A percentile compares a stretch with the other conserved stretches of the same genome.
These are phyloP conservation scores for Drosophila affinis DNA, from an alignment of 2,888 invertebrate genomes.

Conservation along the genomic window DNA sequence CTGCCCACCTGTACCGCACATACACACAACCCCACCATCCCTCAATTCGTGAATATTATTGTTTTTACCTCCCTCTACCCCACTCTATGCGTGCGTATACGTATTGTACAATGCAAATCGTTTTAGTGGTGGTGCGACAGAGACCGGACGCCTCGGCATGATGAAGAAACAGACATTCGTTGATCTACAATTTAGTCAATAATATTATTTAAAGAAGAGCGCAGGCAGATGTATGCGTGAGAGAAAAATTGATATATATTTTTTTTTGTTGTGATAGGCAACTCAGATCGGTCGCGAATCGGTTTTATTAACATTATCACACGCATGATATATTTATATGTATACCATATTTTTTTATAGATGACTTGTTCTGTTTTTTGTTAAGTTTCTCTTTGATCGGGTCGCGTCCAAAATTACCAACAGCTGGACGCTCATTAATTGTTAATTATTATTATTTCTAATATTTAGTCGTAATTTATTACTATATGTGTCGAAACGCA, in stretches of 20 bases:
- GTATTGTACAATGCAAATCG: slow-evolving; percentile 3
- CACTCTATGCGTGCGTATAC: neutral
- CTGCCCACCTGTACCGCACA: neutral
- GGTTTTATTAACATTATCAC: slow-evolving; percentile 42
- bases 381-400: slow-evolving; percentile 60
- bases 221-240: slow-evolving; percentile 18
- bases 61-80: neutral
- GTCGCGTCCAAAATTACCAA: slow-evolving; percentile 47
- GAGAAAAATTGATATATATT: slow-evolving; percentile 10
- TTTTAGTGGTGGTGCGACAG: slow-evolving; percentile 18
- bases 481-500: slow-evolving; percentile 59
- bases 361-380: slow-evolving; percentile 51
- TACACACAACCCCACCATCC: too few relatives aligned
- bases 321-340: slow-evolving; percentile 21
- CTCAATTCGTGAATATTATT: too few relatives aligned
- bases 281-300: neutral
- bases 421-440: slow-evolving; percentile 66
- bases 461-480: slow-evolving; percentile 71
- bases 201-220: slow-evolving; percentile 52
- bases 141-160: slow-evolving; percentile 19
- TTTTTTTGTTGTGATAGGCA: slow-evolving; percentile 44
- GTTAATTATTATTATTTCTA: slow-evolving; percentile 74
- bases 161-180: slow-evolving; percentile 71
- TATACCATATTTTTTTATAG: slow-evolving; percentile 36
- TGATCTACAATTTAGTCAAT: slow-evolving; percentile 77